Conservation (phyloP, 2,797 vertebrate species). For the Arctocebus calabarensis region DNA sequence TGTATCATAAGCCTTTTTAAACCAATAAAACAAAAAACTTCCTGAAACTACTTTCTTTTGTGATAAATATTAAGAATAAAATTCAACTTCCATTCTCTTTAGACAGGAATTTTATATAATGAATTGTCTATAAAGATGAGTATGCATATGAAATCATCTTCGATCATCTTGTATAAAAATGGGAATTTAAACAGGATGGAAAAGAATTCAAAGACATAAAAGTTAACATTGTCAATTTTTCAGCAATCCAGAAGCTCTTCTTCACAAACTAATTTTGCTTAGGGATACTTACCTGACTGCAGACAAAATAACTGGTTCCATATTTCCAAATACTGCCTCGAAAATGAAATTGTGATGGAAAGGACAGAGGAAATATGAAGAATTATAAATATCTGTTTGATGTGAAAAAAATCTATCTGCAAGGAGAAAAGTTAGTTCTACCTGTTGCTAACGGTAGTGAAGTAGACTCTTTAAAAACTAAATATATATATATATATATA, state of each 20-base stretch:
- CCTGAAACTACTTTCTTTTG: not conserved
- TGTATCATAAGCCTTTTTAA: not conserved
- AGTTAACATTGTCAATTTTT: not conserved
- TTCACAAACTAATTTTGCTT: not conserved
- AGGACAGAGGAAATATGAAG: not conserved
- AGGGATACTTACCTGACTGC: not conserved
- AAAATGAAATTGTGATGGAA: not conserved
- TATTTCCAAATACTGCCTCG: not conserved
- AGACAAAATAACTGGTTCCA: not conserved
- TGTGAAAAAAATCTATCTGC: not conserved
- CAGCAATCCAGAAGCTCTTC: not conserved
- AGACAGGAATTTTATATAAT: not conserved
- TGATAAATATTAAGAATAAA: not conserved
- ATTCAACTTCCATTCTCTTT: not conserved
- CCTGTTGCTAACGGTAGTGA: conserved; percentile 52
- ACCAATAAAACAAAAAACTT: not conserved
- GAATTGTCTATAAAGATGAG: not conserved
- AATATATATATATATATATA: not conserved
- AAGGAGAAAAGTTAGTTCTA: conserved; percentile 54
- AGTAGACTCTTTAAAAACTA: not conserved
- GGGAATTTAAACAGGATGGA: not conserved
- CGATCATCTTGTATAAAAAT: not conserved
- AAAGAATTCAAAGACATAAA: not conserved
- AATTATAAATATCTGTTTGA: not conserved
- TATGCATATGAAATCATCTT: not conserved